Evolutionary conservation across 2,113 vertebrate species (phyloP), one percentile per base, ranked within the genome.

Genomic region (Astatotilapia flaviijosephi): DNA sequence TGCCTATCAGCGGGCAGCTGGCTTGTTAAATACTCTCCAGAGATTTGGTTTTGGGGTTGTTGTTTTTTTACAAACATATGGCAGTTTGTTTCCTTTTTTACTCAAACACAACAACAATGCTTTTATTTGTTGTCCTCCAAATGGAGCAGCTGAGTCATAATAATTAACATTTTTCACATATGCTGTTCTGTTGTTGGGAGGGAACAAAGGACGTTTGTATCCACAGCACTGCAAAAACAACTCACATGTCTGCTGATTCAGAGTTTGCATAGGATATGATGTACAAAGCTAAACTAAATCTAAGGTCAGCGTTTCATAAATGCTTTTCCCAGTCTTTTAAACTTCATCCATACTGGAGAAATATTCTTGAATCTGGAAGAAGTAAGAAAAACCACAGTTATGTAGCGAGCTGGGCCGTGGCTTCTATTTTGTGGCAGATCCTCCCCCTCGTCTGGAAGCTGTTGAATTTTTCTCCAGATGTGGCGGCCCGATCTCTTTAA

Each of bases 401-500:
- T 95, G 93, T 70, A 87, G 90, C 28, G 15, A 89, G 77, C 88
- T 60, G 86, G 89, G 92, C 87, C 88, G 88, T 80, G 92, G 92
- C 90, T 88, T 94, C 82, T 79, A 31, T 86, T 90, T 86, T 35
- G 87, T 9, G 9, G 84, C 54, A 35, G 89, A 86, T 90, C 94
- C 93, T 91, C 93, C 91, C 90, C 91, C 88, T 92, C 73, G 70
- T 94, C 93, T 95, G 93, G 93, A 92, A 95, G 90, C 93, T 86
- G 88, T 91, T 92, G 90, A 93, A 82, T 83, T 92, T 75, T 93
- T 88, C 84, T 91, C 94, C 95, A 96, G 94, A 96, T 96, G 95
- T 95, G 91, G 83, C 58, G 9, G 87, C 62, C 51, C 81, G 40
- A 88, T 92, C 79, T 56, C 83, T 86, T 89, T 89, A 85, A 93